These are phyloP conservation scores for Megalonaias nervosa DNA, from an alignment of 1,140 invertebrate species.

Conservation along the genomic window DNA sequence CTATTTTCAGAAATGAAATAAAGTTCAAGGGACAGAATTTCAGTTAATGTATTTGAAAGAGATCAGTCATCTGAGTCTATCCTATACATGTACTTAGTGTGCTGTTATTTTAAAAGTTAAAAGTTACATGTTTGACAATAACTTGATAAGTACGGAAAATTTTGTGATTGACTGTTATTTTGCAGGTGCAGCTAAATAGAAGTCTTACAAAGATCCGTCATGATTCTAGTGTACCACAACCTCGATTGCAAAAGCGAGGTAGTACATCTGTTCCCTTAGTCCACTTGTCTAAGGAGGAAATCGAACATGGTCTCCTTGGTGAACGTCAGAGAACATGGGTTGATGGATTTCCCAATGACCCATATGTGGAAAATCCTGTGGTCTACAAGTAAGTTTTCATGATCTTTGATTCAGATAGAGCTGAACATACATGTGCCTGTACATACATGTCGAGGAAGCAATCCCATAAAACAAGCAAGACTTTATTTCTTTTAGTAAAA, in stretches of 20 bases:
- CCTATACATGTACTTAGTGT: no score
- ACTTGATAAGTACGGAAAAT: not conserved
- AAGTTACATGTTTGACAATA: not conserved
- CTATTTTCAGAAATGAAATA: no score
- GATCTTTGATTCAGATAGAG: no score
- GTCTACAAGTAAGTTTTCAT: slow-evolving; percentile 60
- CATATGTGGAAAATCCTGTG: slow-evolving; percentile 65
- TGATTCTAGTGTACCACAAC: slow-evolving; percentile 21
- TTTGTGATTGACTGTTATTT: not conserved
- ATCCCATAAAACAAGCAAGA: no score
- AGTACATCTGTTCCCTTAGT: slow-evolving; percentile 44
- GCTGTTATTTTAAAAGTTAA: not conserved
- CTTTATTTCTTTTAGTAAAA: no score
- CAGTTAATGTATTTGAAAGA: no score
- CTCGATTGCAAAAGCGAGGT: slow-evolving; percentile 26
- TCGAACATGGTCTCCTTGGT: slow-evolving; percentile 55
- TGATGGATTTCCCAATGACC: slow-evolving; percentile 67
- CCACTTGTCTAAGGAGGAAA: slow-evolving; percentile 50
- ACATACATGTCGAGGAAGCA: no score
- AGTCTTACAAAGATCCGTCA: slow-evolving; percentile 48
- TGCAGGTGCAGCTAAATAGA: slow-evolving; percentile 61
- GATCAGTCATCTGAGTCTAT: no score
- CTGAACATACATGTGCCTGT: no score
- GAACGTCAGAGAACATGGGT: slow-evolving; percentile 64
- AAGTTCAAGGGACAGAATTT: no score